phyloP scores from a whole-genome alignment of 2,888 invertebrate genomes.

The Eupithecia exiguata region DNA sequence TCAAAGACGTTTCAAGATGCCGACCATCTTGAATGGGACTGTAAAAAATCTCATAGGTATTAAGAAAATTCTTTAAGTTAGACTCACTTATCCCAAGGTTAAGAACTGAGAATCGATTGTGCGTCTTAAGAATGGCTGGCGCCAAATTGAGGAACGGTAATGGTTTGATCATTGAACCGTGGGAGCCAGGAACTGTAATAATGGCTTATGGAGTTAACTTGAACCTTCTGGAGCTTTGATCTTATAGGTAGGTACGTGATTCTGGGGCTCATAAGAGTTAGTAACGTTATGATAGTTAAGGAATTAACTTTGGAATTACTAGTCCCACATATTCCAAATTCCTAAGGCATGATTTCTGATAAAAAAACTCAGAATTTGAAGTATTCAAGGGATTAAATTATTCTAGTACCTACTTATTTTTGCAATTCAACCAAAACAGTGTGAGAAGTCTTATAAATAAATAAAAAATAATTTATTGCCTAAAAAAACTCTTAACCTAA shows the following conservation, averaged over 20 bases:
- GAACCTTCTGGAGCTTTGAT: slow-evolving; percentile 1
- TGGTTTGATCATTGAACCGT: slow-evolving; percentile 26
- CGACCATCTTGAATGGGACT: too few species aligned
- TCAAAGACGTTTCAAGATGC: too few species aligned
- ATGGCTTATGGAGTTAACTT: slow-evolving; percentile 8
- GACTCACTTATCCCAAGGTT: neutral
- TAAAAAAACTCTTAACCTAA: too few species aligned
- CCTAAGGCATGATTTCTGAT: neutral
- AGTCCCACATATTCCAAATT: neutral
- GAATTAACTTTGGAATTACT: neutral
- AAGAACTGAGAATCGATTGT: slow-evolving; percentile 22
- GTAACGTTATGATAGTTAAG: neutral
- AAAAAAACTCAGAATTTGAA: neutral
- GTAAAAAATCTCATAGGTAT: neutral
- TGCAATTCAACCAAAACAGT: too few species aligned
- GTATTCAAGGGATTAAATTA: neutral
- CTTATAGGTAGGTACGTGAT: neutral
- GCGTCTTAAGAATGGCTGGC: slow-evolving; percentile 22
- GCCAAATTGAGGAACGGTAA: slow-evolving; percentile 30
- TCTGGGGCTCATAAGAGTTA: neutral
- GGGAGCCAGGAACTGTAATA: slow-evolving; percentile 14
- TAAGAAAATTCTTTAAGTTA: neutral
- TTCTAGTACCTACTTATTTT: too few species aligned
- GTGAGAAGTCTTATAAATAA: too few species aligned
- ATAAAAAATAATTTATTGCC: too few species aligned